phyloP scores from a whole-genome alignment of 2,888 invertebrate genomes.

The Lagria hirta region DNA sequence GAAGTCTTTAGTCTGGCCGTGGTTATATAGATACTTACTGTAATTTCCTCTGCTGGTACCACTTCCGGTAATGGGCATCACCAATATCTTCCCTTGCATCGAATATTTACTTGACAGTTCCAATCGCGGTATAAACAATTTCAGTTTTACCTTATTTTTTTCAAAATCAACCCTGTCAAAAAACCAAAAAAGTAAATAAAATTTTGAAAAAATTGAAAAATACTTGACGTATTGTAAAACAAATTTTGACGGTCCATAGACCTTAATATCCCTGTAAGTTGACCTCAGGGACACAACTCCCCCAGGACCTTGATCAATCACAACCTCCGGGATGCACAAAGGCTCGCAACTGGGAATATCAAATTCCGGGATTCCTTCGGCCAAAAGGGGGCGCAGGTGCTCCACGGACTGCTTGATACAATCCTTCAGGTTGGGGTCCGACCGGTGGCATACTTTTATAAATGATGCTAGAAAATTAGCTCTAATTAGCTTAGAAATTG shows the following conservation, averaged over 20 bases:
- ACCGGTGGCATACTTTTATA: conserved; percentile 67
- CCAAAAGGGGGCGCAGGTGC: conserved; percentile 61
- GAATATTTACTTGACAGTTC: conserved; percentile 66
- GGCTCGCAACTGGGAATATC: conserved; percentile 68
- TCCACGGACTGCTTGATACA: conserved; percentile 68
- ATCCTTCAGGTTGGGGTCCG: conserved; percentile 62
- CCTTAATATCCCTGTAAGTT: conserved; percentile 61
- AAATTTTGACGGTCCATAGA: conserved; percentile 65
- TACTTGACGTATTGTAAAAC: conserved; percentile 62
- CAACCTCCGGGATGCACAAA: conserved; percentile 61
- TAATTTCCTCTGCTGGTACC: conserved; percentile 70
- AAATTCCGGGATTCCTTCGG: conserved; percentile 62
- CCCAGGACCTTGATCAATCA: conserved; percentile 62
- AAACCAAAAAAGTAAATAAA: conserved; percentile 7
- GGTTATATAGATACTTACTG: conserved; percentile 62
- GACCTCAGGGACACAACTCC: conserved; percentile 64
- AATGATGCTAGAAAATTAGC: conserved; percentile 63
- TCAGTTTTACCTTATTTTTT: conserved; percentile 61
- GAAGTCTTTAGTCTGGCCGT: no score
- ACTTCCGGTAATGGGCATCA: conserved; percentile 72
- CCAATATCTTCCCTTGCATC: conserved; percentile 68
- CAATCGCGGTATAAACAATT: conserved; percentile 65
- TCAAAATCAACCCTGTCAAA: conserved; percentile 59
- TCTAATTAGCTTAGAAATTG: not conserved
- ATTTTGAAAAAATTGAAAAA: conserved; percentile 30